Evolutionary conservation across 1,140 invertebrate species (phyloP), one percentile per base, ranked within the genome.

Genomic region (Carposina sasakii): DNA sequence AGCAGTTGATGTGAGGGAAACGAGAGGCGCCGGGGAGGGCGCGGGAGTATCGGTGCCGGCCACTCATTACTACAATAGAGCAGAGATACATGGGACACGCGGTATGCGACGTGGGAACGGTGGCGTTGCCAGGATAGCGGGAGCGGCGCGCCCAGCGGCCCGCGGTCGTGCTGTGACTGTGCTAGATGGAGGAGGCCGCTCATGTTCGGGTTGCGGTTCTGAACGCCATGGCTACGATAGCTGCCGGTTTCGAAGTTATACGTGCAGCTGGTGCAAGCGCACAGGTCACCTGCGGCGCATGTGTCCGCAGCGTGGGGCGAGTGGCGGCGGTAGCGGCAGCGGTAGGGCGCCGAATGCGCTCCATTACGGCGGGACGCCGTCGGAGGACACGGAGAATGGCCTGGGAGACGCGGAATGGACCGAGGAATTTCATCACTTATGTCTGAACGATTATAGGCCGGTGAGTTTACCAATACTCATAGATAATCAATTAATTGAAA

Each of bases 401-500:
- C 9, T 6, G 4, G 28, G 16, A 5, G n/a, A 4, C 4, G 9
- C 1, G 10, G 45, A 47, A 47, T 12, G 34, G 37, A 17, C 12
- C 36, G 1, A 21, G n/a, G n/a, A n/a, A n/a, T n/a, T 48, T 10
- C 13, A 39, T 13, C 36, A 39, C 12, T 26, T 48, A 36, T 39
- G 22, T 2, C 22, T 48, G 24, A 40, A 8, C 21, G 12, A 22
- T 1, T 40, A 48, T 16, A 39, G 13, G 21, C 46, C 46, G 46
- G 36, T 48, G 10, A 19, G 46, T 40, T 39, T 48, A n/a, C 9
- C 34, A 13, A 3, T 48, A 3, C 10, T 33, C 3, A 24, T 48
- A 9, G 10, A 48, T 26, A 40, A 48, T 40, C 3, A 26, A 15
- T n/a, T 26, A 1, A 20, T 48, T 12, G 15, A 12, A 13, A 48